Evolutionary conservation across 1,140 invertebrate species (phyloP).

Genomic region (Vanessa tameamea): DNA sequence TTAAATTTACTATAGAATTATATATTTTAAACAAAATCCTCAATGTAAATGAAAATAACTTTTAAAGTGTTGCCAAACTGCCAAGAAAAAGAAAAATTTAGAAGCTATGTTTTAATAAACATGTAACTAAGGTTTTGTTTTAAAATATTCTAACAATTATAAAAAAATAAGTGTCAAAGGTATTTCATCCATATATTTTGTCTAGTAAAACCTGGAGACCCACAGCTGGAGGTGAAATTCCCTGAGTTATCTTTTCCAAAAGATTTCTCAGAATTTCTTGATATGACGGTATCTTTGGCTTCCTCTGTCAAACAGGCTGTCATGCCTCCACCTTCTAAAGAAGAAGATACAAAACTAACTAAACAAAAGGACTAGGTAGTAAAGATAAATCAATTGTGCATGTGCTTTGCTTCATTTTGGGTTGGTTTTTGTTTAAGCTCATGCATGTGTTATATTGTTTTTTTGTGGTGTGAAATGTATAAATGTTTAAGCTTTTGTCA

Average conservation of each 20-base stretch:
- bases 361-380: conserved; percentile 72
- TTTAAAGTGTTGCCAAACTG: too few relatives aligned
- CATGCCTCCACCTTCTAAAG: conserved; percentile 73
- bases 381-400: conserved; percentile 23
- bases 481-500: neutral
- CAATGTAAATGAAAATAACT: too few relatives aligned
- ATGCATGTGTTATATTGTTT: neutral
- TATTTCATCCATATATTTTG: conserved; percentile 10
- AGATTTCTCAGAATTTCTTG: conserved; percentile 73
- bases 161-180: too few relatives aligned
- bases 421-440: neutral
- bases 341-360: conserved; percentile 53
- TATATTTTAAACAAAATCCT: too few relatives aligned
- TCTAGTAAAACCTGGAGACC: conserved; percentile 79
- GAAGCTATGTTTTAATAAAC: too few relatives aligned
- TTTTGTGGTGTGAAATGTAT: neutral
- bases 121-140: too few relatives aligned
- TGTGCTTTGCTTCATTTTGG: conserved; percentile 39
- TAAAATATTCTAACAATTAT: too few relatives aligned
- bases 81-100: too few relatives aligned
- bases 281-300: conserved; percentile 64
- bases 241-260: conserved; percentile 77
- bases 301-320: conserved; percentile 72
- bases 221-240: conserved; percentile 77
- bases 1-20: too few relatives aligned